Evolutionary conservation across 2,113 vertebrate genomes (phyloP).

Genomic region (Trochalopteron elliotii): DNA sequence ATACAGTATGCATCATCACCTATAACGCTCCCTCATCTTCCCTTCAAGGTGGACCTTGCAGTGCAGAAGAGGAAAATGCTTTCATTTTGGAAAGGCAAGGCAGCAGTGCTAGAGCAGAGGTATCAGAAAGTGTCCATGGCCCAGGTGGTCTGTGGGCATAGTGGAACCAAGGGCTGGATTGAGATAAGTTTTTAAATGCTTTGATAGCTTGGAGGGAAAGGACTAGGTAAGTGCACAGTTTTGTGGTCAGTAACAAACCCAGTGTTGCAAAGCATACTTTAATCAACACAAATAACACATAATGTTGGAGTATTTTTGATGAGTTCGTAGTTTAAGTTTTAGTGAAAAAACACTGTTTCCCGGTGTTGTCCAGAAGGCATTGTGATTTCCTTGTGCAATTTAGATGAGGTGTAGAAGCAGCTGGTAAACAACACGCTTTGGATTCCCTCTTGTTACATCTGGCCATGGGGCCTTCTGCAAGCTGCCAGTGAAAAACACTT

Average conservation of each 20-base stretch:
- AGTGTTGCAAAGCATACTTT: not conserved
- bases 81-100: not conserved
- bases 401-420: not conserved
- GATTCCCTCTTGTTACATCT: not conserved
- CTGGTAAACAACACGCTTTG: not conserved
- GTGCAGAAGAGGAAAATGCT: not conserved
- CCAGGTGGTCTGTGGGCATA: not conserved
- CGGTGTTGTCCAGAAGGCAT: not conserved
- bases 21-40: not conserved
- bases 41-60: not conserved
- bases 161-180: not conserved
- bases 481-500: constrained; percentile 16
- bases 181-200: not conserved
- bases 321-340: not conserved
- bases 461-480: not conserved
- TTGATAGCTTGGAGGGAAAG: not conserved
- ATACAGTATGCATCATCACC: accelerated
- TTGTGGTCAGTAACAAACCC: not conserved
- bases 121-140: not conserved
- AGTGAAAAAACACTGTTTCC: not conserved
- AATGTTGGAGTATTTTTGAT: not conserved
- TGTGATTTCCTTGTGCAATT: not conserved
- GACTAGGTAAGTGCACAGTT: not conserved
- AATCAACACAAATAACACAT: not conserved
- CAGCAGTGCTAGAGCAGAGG: not conserved